A percentile compares a stretch with the other conserved stretches of the same genome.
Evolutionary conservation across 2,888 invertebrate species (phyloP).

Genomic region (Eucera pruinosa): DNA sequence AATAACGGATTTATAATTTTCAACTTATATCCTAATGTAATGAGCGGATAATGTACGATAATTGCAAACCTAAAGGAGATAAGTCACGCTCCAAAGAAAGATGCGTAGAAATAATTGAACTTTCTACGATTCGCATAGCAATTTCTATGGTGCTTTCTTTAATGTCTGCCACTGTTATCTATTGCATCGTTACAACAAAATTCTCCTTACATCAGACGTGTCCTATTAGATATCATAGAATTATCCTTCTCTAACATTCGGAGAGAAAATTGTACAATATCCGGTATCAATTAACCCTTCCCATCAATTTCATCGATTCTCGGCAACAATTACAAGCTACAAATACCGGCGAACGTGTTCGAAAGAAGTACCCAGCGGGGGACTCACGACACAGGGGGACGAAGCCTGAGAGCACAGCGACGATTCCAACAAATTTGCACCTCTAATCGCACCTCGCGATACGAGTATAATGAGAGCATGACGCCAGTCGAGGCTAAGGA

Average conservation of each 20-base stretch:
- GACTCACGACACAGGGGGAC: slow-evolving; percentile 48
- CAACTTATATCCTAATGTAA: too few relatives aligned
- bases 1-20: too few relatives aligned
- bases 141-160: too few relatives aligned
- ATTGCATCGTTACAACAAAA: too few relatives aligned
- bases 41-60: too few relatives aligned
- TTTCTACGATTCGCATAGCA: too few relatives aligned
- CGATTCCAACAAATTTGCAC: slow-evolving; percentile 74
- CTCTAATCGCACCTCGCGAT: slow-evolving; percentile 73
- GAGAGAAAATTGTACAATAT: neutral
- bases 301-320: slow-evolving; percentile 22
- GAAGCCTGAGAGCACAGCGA: slow-evolving; percentile 59
- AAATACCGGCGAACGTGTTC: slow-evolving; percentile 23
- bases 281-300: neutral
- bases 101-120: too few relatives aligned
- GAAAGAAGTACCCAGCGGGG: slow-evolving; percentile 26
- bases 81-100: too few relatives aligned
- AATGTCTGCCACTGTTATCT: too few relatives aligned
- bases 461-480: slow-evolving; percentile 81
- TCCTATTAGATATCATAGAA: neutral
- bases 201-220: too few relatives aligned
- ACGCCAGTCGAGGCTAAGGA: slow-evolving; percentile 71
- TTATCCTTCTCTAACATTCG: neutral
- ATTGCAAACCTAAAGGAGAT: too few relatives aligned
- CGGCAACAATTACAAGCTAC: slow-evolving; percentile 28